These are phyloP conservation scores for Chiropotes sagulatus DNA, from an alignment of 2,797 vertebrate species.

Conservation along the genomic window DNA sequence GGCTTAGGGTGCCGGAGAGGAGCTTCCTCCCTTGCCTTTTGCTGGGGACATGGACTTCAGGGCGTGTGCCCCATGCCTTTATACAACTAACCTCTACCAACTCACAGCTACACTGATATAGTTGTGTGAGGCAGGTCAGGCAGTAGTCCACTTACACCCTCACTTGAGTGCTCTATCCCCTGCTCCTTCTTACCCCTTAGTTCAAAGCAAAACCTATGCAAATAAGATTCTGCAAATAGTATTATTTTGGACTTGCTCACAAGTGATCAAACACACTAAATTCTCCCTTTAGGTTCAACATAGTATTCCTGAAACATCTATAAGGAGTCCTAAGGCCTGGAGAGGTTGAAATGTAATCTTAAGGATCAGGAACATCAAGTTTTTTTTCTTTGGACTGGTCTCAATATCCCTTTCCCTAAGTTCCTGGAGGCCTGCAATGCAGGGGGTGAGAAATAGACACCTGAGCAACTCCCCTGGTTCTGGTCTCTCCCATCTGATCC, in stretches of 20 bases:
- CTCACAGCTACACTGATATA: fast-evolving
- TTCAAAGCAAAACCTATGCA: background rate
- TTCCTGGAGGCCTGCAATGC: background rate
- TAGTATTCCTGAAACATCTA: background rate
- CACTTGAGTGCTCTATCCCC: background rate
- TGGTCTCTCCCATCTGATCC: background rate
- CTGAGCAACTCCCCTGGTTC: background rate
- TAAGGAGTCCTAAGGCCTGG: background rate
- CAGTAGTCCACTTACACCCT: background rate
- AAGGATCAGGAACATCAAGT: background rate
- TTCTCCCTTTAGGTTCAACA: background rate
- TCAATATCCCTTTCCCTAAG: background rate
- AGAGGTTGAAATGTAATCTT: background rate
- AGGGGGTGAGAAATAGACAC: background rate
- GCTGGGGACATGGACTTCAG: fast-evolving
- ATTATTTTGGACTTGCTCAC: background rate
- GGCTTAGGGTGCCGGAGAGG: background rate
- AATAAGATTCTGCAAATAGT: background rate
- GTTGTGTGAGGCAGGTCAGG: fast-evolving
- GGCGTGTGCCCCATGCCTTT: fast-evolving
- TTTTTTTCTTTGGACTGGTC: background rate
- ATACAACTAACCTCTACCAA: background rate
- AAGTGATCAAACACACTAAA: background rate
- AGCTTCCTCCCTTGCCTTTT: background rate
- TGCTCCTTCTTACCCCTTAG: background rate